A percentile compares a stretch with the other conserved stretches of the same genome.
Evolutionary conservation across 2,113 vertebrate species (phyloP).

Genomic region (Crypturellus undulatus): DNA sequence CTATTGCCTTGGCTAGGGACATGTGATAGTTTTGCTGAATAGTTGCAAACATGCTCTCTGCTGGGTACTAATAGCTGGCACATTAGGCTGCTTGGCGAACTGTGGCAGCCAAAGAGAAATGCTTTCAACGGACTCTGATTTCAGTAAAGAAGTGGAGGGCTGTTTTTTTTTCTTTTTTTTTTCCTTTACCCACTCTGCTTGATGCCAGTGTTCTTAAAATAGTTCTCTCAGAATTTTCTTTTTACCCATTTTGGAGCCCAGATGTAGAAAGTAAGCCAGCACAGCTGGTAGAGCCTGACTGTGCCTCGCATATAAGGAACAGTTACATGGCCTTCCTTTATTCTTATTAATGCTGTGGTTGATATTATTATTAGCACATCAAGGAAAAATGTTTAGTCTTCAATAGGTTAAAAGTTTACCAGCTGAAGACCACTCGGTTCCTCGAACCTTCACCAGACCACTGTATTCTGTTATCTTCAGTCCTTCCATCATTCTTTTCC

Average conservation of each 20-base stretch:
- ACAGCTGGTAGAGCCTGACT: conserved; percentile 74
- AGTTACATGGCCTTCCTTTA: conserved; percentile 39
- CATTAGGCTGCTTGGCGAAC: conserved; percentile 69
- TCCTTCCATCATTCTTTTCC: neutral
- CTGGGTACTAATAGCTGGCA: conserved; percentile 66
- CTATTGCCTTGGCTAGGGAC: conserved; percentile 35
- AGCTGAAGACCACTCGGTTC: neutral
- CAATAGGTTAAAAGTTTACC: neutral
- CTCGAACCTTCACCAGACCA: neutral
- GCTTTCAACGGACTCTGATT: conserved; percentile 69
- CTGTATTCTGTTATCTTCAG: neutral
- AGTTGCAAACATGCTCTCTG: conserved; percentile 61
- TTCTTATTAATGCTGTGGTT: neutral
- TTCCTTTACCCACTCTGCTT: conserved; percentile 28
- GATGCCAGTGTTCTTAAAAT: conserved; percentile 79
- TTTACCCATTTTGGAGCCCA: conserved; percentile 71
- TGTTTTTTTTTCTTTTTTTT: neutral
- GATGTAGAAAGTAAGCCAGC: conserved; percentile 73
- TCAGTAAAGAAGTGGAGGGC: conserved; percentile 61
- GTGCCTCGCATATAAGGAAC: conserved; percentile 59
- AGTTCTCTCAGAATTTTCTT: conserved; percentile 70
- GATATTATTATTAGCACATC: conserved; percentile 41
- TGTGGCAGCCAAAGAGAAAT: conserved; percentile 67
- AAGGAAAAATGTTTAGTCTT: neutral
- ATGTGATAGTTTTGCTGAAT: conserved; percentile 61